phyloP scores from a whole-genome alignment of 2,797 vertebrate species.

The Argentina silus region DNA sequence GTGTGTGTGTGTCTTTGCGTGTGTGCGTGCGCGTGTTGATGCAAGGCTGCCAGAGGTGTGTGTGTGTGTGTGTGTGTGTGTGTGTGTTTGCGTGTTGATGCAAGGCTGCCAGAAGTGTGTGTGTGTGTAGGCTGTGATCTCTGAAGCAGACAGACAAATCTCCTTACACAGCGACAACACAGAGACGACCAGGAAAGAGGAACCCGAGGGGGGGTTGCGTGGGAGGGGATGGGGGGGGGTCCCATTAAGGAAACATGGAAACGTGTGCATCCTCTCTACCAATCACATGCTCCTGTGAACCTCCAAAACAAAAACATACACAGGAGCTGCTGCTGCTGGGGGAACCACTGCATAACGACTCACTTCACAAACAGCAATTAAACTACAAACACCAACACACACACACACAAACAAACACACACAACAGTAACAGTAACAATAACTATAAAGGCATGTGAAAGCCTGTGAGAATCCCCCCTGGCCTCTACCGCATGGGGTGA shows the following conservation, averaged over 20 bases:
- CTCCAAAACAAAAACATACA: slow-evolving; percentile 5
- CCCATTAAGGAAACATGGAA: slow-evolving; percentile 8
- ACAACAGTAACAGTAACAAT: too few species aligned
- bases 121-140: slow-evolving; percentile 41
- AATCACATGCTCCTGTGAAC: neutral
- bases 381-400: neutral
- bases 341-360: slow-evolving; percentile 5
- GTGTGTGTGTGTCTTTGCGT: slow-evolving; percentile 4
- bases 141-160: slow-evolving; percentile 18
- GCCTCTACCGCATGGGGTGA: too few species aligned
- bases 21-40: too few species aligned
- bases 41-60: too few species aligned
- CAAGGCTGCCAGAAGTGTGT: too few species aligned
- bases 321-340: neutral
- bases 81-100: neutral
- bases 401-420: too few species aligned
- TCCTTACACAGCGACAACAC: too few species aligned
- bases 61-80: neutral
- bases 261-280: slow-evolving; percentile 1
- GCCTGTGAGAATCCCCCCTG: too few species aligned
- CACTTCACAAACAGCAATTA: neutral
- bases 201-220: too few species aligned
- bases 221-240: neutral
- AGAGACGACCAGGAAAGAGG: slow-evolving; percentile 1
- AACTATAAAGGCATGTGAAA: too few species aligned